phyloP scores from a whole-genome alignment of 1,140 invertebrate genomes.

The Drosophila quadrilineata region DNA sequence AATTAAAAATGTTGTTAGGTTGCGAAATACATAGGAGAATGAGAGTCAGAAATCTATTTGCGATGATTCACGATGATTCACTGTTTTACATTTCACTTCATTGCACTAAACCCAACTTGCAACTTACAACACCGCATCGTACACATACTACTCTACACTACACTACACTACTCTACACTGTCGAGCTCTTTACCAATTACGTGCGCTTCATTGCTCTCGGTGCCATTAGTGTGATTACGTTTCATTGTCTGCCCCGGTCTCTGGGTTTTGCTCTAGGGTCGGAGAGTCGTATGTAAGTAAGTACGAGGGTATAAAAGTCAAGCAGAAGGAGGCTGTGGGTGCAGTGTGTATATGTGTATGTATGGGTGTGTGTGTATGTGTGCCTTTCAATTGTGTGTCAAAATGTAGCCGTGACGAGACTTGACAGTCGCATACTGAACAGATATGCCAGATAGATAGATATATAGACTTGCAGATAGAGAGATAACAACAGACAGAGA shows the following conservation, averaged over 20 bases:
- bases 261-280: constrained; percentile 17
- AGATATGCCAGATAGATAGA: constrained; percentile 24
- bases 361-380: constrained; percentile 47
- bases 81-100: constrained; percentile 46
- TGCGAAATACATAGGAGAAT: constrained; percentile 13
- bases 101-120: constrained; percentile 14
- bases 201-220: constrained; percentile 78
- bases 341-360: constrained; percentile 11
- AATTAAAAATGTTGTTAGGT: constrained; percentile 14
- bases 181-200: constrained; percentile 79
- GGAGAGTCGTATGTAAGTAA: constrained; percentile 14
- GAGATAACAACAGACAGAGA: constrained; percentile 7
- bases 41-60: constrained; percentile 9
- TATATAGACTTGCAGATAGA: not conserved
- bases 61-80: constrained; percentile 42
- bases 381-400: constrained; percentile 79
- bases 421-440: constrained; percentile 55
- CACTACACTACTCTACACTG: constrained; percentile 50
- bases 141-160: constrained; percentile 19
- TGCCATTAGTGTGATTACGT: constrained; percentile 80
- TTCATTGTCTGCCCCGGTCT: constrained; percentile 72
- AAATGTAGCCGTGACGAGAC: constrained; percentile 77
- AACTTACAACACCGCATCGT: not conserved
- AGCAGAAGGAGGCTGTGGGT: not conserved
- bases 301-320: constrained; percentile 9